phyloP scores from a whole-genome alignment of 2,888 invertebrate genomes.

The Eupithecia subfuscata region DNA sequence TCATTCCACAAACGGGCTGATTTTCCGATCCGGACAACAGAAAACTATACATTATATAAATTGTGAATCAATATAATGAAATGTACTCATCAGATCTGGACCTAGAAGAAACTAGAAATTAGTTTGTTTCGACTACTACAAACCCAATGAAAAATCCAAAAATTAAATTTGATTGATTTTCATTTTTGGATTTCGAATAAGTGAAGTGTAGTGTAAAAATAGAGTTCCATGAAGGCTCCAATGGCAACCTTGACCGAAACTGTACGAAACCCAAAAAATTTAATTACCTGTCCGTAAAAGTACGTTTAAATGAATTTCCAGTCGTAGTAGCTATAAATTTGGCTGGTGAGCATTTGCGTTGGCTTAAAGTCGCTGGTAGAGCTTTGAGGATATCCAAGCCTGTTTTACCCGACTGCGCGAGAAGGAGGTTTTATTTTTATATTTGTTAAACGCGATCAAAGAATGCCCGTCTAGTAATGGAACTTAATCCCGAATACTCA shows the following conservation, averaged over 20 bases:
- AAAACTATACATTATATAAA: too few relatives aligned
- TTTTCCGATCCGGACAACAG: too few relatives aligned
- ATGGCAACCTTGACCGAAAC: neutral
- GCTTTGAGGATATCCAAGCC: constrained; percentile 24
- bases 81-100: too few relatives aligned
- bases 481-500: neutral
- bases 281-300: neutral
- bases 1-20: too few relatives aligned
- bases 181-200: too few relatives aligned
- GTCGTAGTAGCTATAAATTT: constrained; percentile 18
- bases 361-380: constrained; percentile 22
- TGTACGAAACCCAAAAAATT: neutral
- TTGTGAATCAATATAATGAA: too few relatives aligned
- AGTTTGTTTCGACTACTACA: neutral
- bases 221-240: neutral
- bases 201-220: too few relatives aligned
- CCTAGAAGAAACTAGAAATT: too few relatives aligned
- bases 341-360: constrained; percentile 16
- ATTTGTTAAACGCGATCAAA: neutral
- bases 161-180: too few relatives aligned
- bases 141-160: too few relatives aligned
- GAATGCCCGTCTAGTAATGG: neutral
- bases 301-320: neutral
- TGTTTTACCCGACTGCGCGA: neutral
- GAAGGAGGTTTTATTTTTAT: too few relatives aligned